These are phyloP conservation scores for Sylvia borin DNA, from an alignment of 2,797 vertebrate genomes.

Conservation along the genomic window DNA sequence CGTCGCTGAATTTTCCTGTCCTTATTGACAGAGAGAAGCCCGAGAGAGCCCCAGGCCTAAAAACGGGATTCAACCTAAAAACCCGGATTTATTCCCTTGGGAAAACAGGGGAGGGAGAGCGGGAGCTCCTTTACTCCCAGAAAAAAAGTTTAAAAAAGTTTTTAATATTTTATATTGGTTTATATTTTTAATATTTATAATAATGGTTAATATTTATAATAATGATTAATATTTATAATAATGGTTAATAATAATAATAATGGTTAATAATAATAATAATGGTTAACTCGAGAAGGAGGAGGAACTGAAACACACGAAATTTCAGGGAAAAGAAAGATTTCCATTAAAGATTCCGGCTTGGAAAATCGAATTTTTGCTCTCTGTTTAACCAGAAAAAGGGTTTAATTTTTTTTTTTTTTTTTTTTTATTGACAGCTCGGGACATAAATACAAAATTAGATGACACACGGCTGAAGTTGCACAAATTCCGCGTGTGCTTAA, in stretches of 20 bases:
- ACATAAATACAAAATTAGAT: neutral
- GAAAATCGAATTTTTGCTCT: neutral
- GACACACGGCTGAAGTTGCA: neutral
- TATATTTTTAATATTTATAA: no score
- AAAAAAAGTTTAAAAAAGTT: fast-evolving
- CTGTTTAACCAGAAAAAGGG: neutral
- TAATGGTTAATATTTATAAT: fast-evolving
- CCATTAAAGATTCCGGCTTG: fast-evolving
- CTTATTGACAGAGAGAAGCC: neutral
- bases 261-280: no score
- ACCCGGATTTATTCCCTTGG: fast-evolving
- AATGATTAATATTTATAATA: no score
- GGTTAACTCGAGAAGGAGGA: neutral
- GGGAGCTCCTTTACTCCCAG: neutral
- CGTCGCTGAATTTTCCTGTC: fast-evolving
- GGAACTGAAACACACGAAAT: neutral
- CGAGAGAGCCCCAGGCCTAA: neutral
- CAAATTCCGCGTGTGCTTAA: neutral
- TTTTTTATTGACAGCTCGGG: no score
- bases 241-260: fast-evolving
- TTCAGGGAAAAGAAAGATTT: neutral
- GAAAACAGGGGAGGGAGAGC: neutral
- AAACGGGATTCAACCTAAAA: neutral
- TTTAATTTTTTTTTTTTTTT: no score
- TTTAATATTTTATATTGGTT: neutral